Conservation (phyloP, 2,797 vertebrate genomes). For the Eulemur mongoz region DNA sequence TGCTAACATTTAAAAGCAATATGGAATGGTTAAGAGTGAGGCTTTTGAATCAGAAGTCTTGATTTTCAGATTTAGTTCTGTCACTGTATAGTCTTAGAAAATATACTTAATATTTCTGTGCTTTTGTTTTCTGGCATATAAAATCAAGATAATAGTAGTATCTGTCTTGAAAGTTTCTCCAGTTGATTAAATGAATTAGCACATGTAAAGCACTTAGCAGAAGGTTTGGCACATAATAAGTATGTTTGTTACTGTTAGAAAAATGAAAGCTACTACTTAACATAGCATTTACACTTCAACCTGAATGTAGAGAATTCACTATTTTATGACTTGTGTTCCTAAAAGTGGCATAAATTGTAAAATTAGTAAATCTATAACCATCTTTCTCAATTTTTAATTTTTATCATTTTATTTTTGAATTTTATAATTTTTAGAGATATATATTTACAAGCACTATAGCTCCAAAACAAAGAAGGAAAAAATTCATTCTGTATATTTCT, state of each 20-base stretch:
- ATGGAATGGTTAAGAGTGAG: neutral
- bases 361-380: neutral
- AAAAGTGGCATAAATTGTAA: neutral
- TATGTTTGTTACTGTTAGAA: neutral
- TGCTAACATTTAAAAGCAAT: neutral
- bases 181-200: neutral
- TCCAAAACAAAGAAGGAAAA: neutral
- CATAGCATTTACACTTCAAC: neutral
- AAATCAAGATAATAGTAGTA: neutral
- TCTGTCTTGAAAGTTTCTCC: neutral
- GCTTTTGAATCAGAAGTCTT: neutral
- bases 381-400: neutral
- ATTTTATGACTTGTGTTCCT: neutral
- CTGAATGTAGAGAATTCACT: neutral
- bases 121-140: neutral
- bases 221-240: neutral
- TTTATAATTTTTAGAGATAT: neutral
- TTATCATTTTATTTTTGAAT: neutral
- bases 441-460: neutral
- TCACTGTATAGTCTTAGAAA: neutral
- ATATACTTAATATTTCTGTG: neutral
- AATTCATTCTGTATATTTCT: neutral
- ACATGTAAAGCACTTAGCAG: no score
- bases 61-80: neutral
- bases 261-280: neutral